A percentile compares a stretch with the other conserved stretches of the same genome.
Conservation (phyloP, 2,888 invertebrate species). For the Lochmaea crataegi region DNA sequence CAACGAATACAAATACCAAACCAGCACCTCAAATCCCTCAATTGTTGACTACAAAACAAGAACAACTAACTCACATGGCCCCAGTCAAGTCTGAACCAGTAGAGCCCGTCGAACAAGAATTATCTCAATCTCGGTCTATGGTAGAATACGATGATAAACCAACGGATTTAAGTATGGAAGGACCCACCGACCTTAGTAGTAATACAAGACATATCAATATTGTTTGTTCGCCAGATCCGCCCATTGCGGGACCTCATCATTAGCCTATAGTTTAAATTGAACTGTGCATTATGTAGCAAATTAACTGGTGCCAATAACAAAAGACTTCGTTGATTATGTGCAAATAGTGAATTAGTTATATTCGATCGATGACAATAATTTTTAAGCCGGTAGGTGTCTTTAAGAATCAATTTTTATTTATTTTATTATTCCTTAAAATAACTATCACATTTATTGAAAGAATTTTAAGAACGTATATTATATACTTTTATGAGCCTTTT, state of each 20-base stretch:
- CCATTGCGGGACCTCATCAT: slow-evolving; percentile 55
- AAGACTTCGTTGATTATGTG: slow-evolving; percentile 47
- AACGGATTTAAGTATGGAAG: slow-evolving; percentile 64
- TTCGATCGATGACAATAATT: slow-evolving; percentile 1
- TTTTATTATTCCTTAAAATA: background rate
- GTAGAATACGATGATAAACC: slow-evolving; percentile 63
- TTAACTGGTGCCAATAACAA: slow-evolving; percentile 47
- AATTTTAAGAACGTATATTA: no score
- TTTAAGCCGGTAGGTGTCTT: background rate
- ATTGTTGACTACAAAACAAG: slow-evolving; percentile 40
- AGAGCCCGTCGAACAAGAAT: slow-evolving; percentile 47
- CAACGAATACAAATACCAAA: slow-evolving; percentile 48
- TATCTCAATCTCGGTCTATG: slow-evolving; percentile 21
- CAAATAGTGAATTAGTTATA: slow-evolving; percentile 49
- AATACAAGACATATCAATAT: slow-evolving; percentile 62
- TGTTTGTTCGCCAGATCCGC: slow-evolving; percentile 64
- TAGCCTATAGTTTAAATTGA: slow-evolving; percentile 41
- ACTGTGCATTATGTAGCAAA: slow-evolving; percentile 40
- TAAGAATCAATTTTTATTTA: background rate
- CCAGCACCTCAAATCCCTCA: slow-evolving; percentile 40
- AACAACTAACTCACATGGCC: slow-evolving; percentile 42
- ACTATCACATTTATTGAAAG: background rate
- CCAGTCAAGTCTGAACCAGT: slow-evolving; percentile 57
- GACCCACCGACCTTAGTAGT: slow-evolving; percentile 63
- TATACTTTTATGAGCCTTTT: no score